Evolutionary conservation across 2,113 vertebrate genomes (phyloP), one percentile per base, ranked within the genome.

Genomic region (Orthonyx spaldingii): DNA sequence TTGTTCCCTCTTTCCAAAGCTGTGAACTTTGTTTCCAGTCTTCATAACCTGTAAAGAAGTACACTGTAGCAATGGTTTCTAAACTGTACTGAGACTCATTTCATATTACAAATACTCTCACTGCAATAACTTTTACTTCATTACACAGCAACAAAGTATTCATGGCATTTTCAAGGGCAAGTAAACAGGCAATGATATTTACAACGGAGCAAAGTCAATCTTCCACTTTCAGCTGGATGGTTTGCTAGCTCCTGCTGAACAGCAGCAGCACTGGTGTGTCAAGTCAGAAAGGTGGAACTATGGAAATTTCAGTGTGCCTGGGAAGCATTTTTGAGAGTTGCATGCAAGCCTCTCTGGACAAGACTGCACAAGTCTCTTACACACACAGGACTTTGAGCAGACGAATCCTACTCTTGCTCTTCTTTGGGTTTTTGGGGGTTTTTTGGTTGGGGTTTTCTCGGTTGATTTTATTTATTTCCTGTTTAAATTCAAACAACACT

Each of bases 1-100:
- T 65, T 99, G 99, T 46, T 99, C 99, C 89, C 99, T 98, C 96
- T 99, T 99, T 57, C 99, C 99, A 97, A 99, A 99, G 97, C 98
- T 99, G 94, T 99, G 99, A 47, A 99, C 97, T 98, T 99, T 99
- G 82, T 96, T 98, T 26, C 94, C 97, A 89, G 97, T 92, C 96
- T 98, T 99, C 82, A 98, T 94, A 75, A 97, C 97, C 99, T 99
- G 97, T 44, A 87, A 93, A 63, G 88, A 89, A 96, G 50, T 22
- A 92, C 9, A 95, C 39, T 2, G 19, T 5, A 94, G 50, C 8
- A 64, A 23, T 22, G 26, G 2, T 27, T 93, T 88, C 60, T 52
- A 70, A 56, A 50, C 18, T 13, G 21, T 7, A 49, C 11, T 20
- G 33, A 90, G 15, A 75, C 13, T 47, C 16, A 46, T 27, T 87